Evolutionary conservation across 2,113 vertebrate species (phyloP), one percentile per base, ranked within the genome.

Genomic region (Lophura nycthemera): DNA sequence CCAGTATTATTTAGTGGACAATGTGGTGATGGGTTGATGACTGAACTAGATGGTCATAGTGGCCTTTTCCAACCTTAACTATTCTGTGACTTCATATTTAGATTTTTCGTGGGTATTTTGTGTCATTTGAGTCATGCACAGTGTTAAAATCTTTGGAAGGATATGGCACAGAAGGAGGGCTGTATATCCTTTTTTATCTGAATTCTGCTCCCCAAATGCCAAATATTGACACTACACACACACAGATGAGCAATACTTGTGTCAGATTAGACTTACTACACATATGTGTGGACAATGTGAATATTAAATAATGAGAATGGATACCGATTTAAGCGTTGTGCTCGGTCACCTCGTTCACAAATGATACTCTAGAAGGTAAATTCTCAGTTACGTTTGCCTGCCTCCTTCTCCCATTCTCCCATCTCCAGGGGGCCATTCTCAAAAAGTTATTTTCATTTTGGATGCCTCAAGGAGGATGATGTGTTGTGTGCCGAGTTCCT

Each of bases 391-490:
- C 6, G 7, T n/a, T 15, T 18, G 8, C 2, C 15, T 90, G 50
- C 36, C 32, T 77, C 63, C 24, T 36, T n/a, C 15, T 71, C 4
- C 40, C 13, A 17, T 10, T 5, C 48, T 47, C 8, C 36, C 76
- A 0, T 30, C 19, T 36, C 27, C 32, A 36, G 30, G 3, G 20
- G 7, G 8, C 7, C 56, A 4, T 57, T 71, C 70, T 59, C 27
- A 50, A 8, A 34, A 30, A 69, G 17, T 7, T 30, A 8, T 61
- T 91, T 80, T 69, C 14, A 11, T 67, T 74, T 40, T 52, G 29
- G 70, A 40, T 8, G 61, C 3, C 25, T 22, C 0, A 0, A 22
- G 21, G 32, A 65, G 36, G 50, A 54, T 0, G 2, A 4, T 1
- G 5, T 21, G 21, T 32, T 21, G 38, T 38, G 11, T 8, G 25